These are phyloP conservation scores for Eupleurogrammus muticus DNA, from an alignment of 2,797 vertebrate genomes.

Conservation along the genomic window DNA sequence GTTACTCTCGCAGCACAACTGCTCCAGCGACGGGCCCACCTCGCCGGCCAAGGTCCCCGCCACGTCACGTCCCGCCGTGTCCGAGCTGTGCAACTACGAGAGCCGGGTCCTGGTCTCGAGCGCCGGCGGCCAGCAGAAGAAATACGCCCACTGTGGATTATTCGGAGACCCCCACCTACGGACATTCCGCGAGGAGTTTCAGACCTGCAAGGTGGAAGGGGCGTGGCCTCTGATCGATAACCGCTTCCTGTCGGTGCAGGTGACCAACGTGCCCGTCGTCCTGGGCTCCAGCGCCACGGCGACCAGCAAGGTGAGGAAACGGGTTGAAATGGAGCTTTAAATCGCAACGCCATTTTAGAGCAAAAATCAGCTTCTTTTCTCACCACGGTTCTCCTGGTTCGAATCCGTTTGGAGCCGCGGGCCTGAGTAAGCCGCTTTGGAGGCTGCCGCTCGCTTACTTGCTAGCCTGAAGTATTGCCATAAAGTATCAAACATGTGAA, in stretches of 20 bases:
- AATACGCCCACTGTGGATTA: slow-evolving; percentile 88
- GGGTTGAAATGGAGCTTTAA: neutral
- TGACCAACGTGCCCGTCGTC: slow-evolving; percentile 88
- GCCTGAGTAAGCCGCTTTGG: slow-evolving; percentile 6
- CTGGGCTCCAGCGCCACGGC: slow-evolving; percentile 87
- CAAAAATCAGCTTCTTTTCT: neutral
- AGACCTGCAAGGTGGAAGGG: slow-evolving; percentile 89
- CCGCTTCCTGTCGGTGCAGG: slow-evolving; percentile 87
- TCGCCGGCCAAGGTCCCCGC: slow-evolving; percentile 80
- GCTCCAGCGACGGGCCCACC: slow-evolving; percentile 87
- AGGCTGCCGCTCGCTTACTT: slow-evolving; percentile 14
- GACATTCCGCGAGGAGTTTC: slow-evolving; percentile 89
- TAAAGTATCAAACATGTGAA: slow-evolving; percentile 78
- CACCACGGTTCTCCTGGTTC: neutral
- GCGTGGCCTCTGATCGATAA: slow-evolving; percentile 90
- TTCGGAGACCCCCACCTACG: slow-evolving; percentile 89
- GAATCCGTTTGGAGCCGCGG: slow-evolving; percentile 11
- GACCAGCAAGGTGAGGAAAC: slow-evolving; percentile 86
- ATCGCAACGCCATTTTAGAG: neutral
- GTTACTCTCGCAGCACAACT: slow-evolving; percentile 87
- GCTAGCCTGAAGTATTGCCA: slow-evolving; percentile 42
- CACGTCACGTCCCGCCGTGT: slow-evolving; percentile 72
- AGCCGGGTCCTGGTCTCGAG: slow-evolving; percentile 72
- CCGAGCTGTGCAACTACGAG: slow-evolving; percentile 86
- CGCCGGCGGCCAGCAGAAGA: slow-evolving; percentile 74